phyloP scores from a whole-genome alignment of 2,797 vertebrate species.

The Neosalanx taihuensis region DNA sequence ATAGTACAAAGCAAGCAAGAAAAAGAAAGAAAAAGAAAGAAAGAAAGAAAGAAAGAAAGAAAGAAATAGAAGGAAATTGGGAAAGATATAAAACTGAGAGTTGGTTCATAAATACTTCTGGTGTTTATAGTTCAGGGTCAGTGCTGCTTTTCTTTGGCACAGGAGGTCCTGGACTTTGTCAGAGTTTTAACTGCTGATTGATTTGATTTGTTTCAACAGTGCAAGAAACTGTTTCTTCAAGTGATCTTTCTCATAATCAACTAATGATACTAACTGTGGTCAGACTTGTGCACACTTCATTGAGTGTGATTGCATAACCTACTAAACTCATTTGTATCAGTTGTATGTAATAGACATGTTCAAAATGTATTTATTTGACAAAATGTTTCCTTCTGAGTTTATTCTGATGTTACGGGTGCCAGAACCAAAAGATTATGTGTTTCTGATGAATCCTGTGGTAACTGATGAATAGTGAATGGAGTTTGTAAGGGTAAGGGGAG shows the following conservation, averaged over 20 bases:
- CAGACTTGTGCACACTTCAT: neutral
- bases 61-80: neutral
- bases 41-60: neutral
- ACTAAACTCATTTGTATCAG: neutral
- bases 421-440: neutral
- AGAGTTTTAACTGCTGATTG: neutral
- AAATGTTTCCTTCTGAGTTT: neutral
- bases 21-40: neutral
- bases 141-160: neutral
- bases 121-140: too few species aligned
- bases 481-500: slow-evolving; percentile 2
- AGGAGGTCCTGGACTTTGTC: neutral
- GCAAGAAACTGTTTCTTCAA: neutral
- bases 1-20: neutral
- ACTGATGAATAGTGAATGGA: slow-evolving; percentile 15
- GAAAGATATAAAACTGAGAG: neutral
- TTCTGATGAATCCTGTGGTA: neutral
- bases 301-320: neutral
- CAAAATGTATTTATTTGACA: neutral
- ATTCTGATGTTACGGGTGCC: neutral
- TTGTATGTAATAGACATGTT: neutral
- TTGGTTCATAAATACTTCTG: neutral
- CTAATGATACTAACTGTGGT: neutral
- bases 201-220: neutral
- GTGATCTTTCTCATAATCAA: neutral